Base-by-base conservation (phyloP, 2,888 invertebrate genomes). In the Drosophila kokeensis region DNA sequence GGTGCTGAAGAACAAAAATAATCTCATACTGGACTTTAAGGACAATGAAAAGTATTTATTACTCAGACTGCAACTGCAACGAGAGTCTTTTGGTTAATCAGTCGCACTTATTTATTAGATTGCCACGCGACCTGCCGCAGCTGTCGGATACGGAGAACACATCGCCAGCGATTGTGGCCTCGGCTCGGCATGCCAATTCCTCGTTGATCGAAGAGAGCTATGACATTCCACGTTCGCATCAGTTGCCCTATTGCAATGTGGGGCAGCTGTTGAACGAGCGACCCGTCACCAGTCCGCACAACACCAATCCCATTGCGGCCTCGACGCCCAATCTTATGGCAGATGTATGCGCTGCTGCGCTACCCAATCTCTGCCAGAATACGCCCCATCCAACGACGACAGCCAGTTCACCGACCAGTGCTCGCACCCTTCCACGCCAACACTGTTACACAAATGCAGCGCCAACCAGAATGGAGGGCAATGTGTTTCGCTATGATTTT, bases 171-270 rank as follows among this genome's bases (percentile, higher is more conserved):
- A 92, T 93, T 78, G 93, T 93, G 48, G 93, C 93, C 24, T 24
- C 45, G 7, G 82, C 88, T 18, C 92, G 91, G 42, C 92, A 93
- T 79, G 91, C 91, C 6, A 81, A 82, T 73, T 92, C 91, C 61
- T 91, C 93, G 61, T 80, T 83, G 49, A 93, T 93, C 62, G 93
- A 93, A 63, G 95, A 95, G 87, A 95, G 95, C 88, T 96, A 96
- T 83, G 96, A 96, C 91, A 95, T 96, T 92, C 96, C 96, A 24
- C 94, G 96, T 75, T 95, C 95, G 34, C 95, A 96, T 91, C 94
- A 95, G 88, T 91, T 92, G 68, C 93, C 93, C 63, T 93, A 93
- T 70, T 92, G 92, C 64, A 93, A 93, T 77, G 87, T 93, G 79
- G 87, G 87, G 24, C 89, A 92, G 73, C 69, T 92, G 65, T 82